Evolutionary conservation across 2,888 invertebrate species (phyloP).

Genomic region (Eristalis arbustorum): DNA sequence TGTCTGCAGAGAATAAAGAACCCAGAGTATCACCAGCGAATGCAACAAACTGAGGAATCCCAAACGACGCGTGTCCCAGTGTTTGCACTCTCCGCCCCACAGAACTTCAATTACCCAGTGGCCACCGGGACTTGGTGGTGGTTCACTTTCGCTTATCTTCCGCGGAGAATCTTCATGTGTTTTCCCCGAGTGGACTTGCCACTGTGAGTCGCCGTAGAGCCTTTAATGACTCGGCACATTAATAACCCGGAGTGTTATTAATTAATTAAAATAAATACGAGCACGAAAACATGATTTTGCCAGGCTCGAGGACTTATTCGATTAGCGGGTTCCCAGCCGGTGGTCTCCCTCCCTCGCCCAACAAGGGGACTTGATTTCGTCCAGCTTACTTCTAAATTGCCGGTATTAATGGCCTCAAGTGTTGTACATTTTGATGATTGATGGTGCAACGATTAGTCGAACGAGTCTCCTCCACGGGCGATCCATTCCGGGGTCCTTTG

Average conservation of each 20-base stretch:
- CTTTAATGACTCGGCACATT: conserved; percentile 21
- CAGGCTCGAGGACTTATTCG: background rate
- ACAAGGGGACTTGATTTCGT: conserved; percentile 28
- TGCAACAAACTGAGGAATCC: conserved; percentile 26
- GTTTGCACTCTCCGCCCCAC: conserved; percentile 22
- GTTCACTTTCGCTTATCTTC: conserved; percentile 32
- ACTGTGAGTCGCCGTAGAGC: background rate
- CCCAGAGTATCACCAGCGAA: background rate
- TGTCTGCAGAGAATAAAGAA: background rate
- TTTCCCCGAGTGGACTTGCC: background rate
- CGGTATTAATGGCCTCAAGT: conserved; percentile 36
- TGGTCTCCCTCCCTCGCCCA: background rate
- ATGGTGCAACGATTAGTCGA: background rate
- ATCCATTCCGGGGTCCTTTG: background rate
- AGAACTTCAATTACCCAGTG: conserved; percentile 36
- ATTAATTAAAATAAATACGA: conserved; percentile 34
- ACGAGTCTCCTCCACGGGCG: background rate
- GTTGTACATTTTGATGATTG: conserved; percentile 15
- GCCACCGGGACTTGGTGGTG: background rate
- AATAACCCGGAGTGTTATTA: conserved; percentile 35
- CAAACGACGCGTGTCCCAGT: conserved; percentile 40
- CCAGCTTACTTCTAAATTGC: conserved; percentile 14
- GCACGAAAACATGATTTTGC: background rate
- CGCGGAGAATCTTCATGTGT: conserved; percentile 27
- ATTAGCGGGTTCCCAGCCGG: background rate